Base-by-base conservation (phyloP, 2,797 vertebrate genomes). In the Anniella stebbinsi region DNA sequence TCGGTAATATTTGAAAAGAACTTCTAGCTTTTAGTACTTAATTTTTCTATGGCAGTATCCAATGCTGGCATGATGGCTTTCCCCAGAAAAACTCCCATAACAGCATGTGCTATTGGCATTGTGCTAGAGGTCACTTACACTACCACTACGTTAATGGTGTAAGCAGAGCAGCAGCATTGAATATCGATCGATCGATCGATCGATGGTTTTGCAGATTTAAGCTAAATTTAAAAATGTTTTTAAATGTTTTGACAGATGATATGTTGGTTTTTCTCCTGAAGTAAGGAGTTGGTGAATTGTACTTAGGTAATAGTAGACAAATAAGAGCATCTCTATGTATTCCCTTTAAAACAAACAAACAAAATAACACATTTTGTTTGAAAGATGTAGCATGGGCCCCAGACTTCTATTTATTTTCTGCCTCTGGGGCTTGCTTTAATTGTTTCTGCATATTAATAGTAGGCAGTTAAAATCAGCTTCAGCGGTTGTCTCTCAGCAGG, bases 161-260 rank as follows among this genome's bases (percentile, higher is more conserved):
- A 63, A 63, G 60, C 60, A 63, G 60, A 63, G 15, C 21, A 63
- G 60, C 23, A 63, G 60, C 21, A 21, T 11, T 63, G 60, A 21
- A n/a, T n/a, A n/a, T n/a, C n/a, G n/a, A n/a, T n/a, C n/a, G n/a
- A n/a, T n/a, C n/a, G n/a, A n/a, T n/a, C n/a, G n/a, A n/a, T n/a
- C n/a, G n/a, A n/a, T n/a, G n/a, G 95, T 96, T 97, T 96, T 97
- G 96, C 95, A 96, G 96, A 97, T 92, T 93, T 86, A 95, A 82
- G 45, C 9, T 33, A 30, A 23, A 30, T n/a, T 18, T 89, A 91
- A 97, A 95, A 97, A 97, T 80, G 81, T 73, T 36, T 28, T 94
- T 95, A 97, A 94, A 88, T 69, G 15, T 88, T 90, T 63, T 95
- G 90, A 89, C 91, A 93, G 86, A 41, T 88, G 41, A 82, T n/a